Evolutionary conservation across 2,797 vertebrate species (phyloP), one percentile per base, ranked within the genome.

Genomic region (Coccyzus lansbergi): DNA sequence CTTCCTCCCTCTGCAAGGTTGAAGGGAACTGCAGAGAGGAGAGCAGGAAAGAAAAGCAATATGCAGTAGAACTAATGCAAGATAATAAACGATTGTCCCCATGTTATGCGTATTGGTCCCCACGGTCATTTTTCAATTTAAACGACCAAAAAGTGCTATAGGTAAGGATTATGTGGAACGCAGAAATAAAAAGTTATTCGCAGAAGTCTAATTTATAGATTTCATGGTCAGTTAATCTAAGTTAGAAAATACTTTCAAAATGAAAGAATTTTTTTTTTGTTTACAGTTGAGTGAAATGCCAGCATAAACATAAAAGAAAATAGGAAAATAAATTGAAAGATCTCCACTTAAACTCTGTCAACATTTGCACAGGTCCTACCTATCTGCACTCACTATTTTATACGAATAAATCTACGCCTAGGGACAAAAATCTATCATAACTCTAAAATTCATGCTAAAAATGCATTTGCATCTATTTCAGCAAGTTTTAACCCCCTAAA

Each of bases 301-400:
- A 88, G 22, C 80, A 93, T 63, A 94, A 93, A 83, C 78, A 85
- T 65, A 90, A 93, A 88, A 92, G 80, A 78, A 94, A 92, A 92
- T 77, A 88, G 93, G 77, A 95, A 95, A 93, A 93, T 75, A 90
- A 92, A 95, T 92, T 88, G 84, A 93, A 94, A 86, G 29, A 77
- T 72, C 55, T 40, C 34, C 83, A 56, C 63, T 85, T 92, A 80
- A 93, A 90, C 31, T 84, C 71, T 60, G 85, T 75, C 82, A 95
- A 87, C 74, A 92, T 90, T 92, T 52, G n/a, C 52, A 64, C 51
- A 70, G 77, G 15, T n/a, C 9, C 42, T 81, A 63, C 58, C 78
- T 82, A 68, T 72, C 75, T 68, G 31, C 48, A 16, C n/a, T 56
- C 65, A 6, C 48, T 67, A 25, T 76, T 96, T 84, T 38, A 52